Evolutionary conservation across 92 coral and sea anemone species (phyloP), one percentile per base, ranked within the genome.

Genomic region (Porites divaricata): DNA sequence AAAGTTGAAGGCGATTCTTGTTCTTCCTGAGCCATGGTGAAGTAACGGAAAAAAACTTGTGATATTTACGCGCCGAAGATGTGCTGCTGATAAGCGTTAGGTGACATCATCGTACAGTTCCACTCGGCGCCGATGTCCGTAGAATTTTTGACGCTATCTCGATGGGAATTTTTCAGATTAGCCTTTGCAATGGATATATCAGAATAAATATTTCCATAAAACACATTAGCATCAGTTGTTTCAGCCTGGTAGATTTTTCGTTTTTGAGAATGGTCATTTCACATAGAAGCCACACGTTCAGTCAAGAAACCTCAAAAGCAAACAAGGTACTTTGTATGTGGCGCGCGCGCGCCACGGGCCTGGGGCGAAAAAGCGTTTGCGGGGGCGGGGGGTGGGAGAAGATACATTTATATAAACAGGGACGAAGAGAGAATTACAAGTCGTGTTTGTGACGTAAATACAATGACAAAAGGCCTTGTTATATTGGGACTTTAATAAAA

Each of bases 21-120:
- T 72, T 20, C 24, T 13, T 59, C 86, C 22, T 82, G 86, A 28
- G 86, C 79, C 86, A 82, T 82, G 10, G 70, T 49, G 26, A 72
- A 41, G 45, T 63, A 63, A 56, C 52, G 68, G 79, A 62, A 82
- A 35, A 35, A 35, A 62, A 24, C 79, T 66, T 9, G 20, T 53
- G 24, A 56, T 69, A 80, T 68, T 35, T 45, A 80, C 57, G 41
- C 69, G 15, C 65, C 58, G 77, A 68, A 69, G 85, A 56, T 58
- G 76, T 12, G 67, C 11, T 12, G 67, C 11, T 63, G 85, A 80
- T 69, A 80, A 52, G 17, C 3, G 61, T 17, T 12, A 9, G 54
- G 14, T 4, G 64, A 80, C 57, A 19, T 41, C 85, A 80, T 80
- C 76, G 22, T 57, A 10, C 28, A 10, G 52, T 68, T 49, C 6